These are phyloP conservation scores for Keiferia lycopersicella DNA, from an alignment of 2,888 invertebrate species.

Conservation along the genomic window DNA sequence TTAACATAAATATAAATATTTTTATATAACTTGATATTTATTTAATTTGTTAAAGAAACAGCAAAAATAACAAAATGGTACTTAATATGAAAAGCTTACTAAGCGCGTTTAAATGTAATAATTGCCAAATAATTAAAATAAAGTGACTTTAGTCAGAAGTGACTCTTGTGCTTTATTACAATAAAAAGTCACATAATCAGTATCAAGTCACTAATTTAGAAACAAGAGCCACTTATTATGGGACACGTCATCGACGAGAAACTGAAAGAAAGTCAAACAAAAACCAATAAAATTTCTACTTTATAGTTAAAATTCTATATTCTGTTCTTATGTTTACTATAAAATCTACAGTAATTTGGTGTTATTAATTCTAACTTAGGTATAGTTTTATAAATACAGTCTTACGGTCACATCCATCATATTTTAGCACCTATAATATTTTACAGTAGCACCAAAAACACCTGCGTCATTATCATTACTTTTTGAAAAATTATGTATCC, in stretches of 20 bases:
- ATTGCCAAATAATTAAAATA: too few species aligned
- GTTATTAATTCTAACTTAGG: slow-evolving; percentile 7
- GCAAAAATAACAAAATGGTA: background rate
- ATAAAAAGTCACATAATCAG: too few species aligned
- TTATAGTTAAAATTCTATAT: too few species aligned
- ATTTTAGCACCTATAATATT: slow-evolving; percentile 48
- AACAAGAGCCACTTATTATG: too few species aligned
- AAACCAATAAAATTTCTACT: too few species aligned
- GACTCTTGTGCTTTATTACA: too few species aligned
- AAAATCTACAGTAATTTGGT: slow-evolving; percentile 20
- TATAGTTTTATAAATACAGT: slow-evolving; percentile 48
- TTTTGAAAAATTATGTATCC: too few species aligned
- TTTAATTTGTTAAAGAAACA: background rate
- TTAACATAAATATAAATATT: background rate
- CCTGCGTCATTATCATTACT: background rate
- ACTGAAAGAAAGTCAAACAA: background rate
- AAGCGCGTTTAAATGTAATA: too few species aligned
- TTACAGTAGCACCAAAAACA: background rate
- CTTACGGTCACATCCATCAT: slow-evolving; percentile 55
- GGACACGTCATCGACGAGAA: too few species aligned
- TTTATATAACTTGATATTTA: background rate
- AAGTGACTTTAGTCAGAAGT: too few species aligned
- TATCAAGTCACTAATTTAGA: too few species aligned
- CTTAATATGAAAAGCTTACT: too few species aligned
- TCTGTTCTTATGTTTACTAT: background rate